Base-by-base conservation (phyloP, 1,140 invertebrate genomes). In the Polypedilum vanderplanki region DNA sequence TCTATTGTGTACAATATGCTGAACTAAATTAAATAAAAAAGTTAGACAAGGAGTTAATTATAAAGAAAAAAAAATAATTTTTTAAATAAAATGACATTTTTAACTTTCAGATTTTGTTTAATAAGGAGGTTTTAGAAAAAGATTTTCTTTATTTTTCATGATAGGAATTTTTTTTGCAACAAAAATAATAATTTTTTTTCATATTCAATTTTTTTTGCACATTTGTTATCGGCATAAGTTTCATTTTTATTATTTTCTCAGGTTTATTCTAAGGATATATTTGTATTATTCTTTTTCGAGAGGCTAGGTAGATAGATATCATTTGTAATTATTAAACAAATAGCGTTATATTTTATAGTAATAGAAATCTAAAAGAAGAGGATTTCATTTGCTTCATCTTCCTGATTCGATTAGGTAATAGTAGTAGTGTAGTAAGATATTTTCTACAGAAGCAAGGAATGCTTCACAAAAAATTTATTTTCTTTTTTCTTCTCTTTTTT, bases 31-130 rank as follows among this genome's bases (percentile, higher is more conserved):
- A 12, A 57, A 57, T 7, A 18, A 70, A 70, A 17, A 67, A 20
- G 18, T 70, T 70, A 70, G 65, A 70, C 65, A 70, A 70, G 20
- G 46, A 57, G n/a, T 57, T 57, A 57, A 57, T 33, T 33, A 33
- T 33, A 33, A 33, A 33, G 15, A 15, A 46, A 46, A 57, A 12
- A 15, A 57, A 15, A 57, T 57, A 15, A n/a, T 57, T 12, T 57
- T 57, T 57, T 57, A 57, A 4, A 12, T n/a, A n/a, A 12, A 12
- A 15, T 12, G 12, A 4, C 7, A 57, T 57, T 46, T 46, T 57
- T n/a, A 4, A 57, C n/a, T 15, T 57, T 57, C n/a, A n/a, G 46
- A 15, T 57, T 33, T 33, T 33, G 1, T 33, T 33, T 33, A 33
- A 33, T 33, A 3, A 33, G 12, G 8, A 15, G 41, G 8, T 46